These are phyloP conservation scores for Catharus fuscescens DNA, from an alignment of 2,113 vertebrate species.

Conservation along the genomic window DNA sequence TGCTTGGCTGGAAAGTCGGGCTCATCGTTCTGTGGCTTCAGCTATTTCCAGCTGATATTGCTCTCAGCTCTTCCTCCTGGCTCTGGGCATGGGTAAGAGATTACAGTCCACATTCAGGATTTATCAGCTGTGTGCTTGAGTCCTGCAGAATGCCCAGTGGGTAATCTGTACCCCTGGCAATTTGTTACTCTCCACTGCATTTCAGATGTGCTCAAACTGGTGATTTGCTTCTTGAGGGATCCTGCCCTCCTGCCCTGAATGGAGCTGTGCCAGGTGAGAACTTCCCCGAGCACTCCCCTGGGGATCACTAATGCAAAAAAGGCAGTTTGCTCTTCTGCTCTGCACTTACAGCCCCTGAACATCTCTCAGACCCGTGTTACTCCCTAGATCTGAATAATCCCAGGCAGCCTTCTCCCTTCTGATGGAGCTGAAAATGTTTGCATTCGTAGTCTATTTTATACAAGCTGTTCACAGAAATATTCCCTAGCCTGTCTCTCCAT, in stretches of 20 bases:
- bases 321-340: neutral
- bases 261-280: neutral
- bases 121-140: neutral
- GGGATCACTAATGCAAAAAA: neutral
- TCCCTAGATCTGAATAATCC: neutral
- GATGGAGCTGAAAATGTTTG: neutral
- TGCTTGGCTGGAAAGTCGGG: constrained; percentile 57
- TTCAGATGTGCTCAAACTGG: neutral
- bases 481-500: neutral
- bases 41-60: neutral
- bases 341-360: neutral
- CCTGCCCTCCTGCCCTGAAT: neutral
- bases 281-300: neutral
- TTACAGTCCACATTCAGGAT: neutral
- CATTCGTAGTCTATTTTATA: neutral
- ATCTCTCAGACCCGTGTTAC: neutral
- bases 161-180: neutral
- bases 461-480: neutral
- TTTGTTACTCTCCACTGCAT: neutral
- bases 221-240: neutral
- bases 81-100: neutral
- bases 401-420: neutral
- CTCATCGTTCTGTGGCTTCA: neutral
- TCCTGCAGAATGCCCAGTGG: neutral
- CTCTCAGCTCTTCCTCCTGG: constrained; percentile 23